Evolutionary conservation across 2,113 vertebrate species (phyloP).

Genomic region (Fulica atra): DNA sequence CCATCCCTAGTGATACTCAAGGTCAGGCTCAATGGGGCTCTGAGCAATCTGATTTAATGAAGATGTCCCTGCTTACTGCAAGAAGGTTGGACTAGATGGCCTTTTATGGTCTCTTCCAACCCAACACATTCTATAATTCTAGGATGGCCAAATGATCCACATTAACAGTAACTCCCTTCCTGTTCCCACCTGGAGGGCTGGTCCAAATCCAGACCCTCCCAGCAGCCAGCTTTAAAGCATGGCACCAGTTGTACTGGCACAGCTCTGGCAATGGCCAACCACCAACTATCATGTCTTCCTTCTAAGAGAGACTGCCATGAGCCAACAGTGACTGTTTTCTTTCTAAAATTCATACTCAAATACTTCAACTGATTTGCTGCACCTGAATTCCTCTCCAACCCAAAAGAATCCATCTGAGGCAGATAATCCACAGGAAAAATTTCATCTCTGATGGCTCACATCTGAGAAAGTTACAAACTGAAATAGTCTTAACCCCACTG

Average conservation of each 20-base stretch:
- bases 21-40: too few relatives aligned
- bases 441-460: neutral
- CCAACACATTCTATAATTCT: too few relatives aligned
- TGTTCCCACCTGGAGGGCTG: neutral
- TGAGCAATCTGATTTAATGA: too few relatives aligned
- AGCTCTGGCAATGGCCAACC: neutral
- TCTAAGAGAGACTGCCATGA: accelerated
- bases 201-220: neutral
- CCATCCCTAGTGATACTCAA: too few relatives aligned
- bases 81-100: too few relatives aligned
- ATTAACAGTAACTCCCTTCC: neutral
- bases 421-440: neutral
- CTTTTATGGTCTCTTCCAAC: too few relatives aligned
- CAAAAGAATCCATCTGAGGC: neutral
- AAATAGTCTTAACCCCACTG: neutral
- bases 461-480: neutral
- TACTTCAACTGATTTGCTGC: neutral
- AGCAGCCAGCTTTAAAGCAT: neutral
- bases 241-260: neutral
- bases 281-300: neutral
- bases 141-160: neutral
- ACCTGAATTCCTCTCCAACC: neutral
- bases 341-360: neutral
- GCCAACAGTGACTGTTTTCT: neutral
- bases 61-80: too few relatives aligned